Evolutionary conservation across 2,888 invertebrate genomes (phyloP).

Genomic region (Rhimphoctona megacephalus): DNA sequence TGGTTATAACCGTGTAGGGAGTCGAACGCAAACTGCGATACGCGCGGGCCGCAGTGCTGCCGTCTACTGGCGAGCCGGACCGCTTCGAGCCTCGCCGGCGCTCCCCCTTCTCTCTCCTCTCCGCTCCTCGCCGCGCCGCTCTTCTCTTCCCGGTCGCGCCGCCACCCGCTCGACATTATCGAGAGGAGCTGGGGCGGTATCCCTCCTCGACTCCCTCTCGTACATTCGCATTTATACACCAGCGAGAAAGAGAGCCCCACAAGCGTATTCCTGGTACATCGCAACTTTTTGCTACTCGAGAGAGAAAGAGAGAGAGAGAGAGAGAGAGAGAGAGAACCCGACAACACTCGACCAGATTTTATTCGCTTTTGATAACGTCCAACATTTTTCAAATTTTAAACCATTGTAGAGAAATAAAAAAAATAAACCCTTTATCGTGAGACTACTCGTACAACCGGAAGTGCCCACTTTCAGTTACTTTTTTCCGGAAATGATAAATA

Average conservation of each 20-base stretch:
- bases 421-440: background rate
- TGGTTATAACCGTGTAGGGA: conserved; percentile 62
- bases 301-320: too few relatives aligned
- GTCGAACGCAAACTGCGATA: conserved; percentile 80
- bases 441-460: background rate
- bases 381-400: background rate
- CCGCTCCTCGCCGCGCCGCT: conserved; percentile 80
- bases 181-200: conserved; percentile 60
- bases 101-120: conserved; percentile 82
- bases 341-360: background rate
- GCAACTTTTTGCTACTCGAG: conserved; percentile 36
- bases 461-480: background rate
- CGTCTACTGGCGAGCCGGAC: conserved; percentile 82
- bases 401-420: too few relatives aligned
- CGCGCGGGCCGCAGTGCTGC: conserved; percentile 84
- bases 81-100: conserved; percentile 74
- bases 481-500: background rate
- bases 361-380: conserved; percentile 55
- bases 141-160: conserved; percentile 45
- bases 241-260: conserved; percentile 2
- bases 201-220: conserved; percentile 65
- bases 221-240: conserved; percentile 62
- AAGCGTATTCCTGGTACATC: conserved; percentile 70
- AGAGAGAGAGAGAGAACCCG: background rate
- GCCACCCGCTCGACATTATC: conserved; percentile 66